Conservation (phyloP, 2,113 vertebrate species). For the Salvelinus fontinalis region DNA sequence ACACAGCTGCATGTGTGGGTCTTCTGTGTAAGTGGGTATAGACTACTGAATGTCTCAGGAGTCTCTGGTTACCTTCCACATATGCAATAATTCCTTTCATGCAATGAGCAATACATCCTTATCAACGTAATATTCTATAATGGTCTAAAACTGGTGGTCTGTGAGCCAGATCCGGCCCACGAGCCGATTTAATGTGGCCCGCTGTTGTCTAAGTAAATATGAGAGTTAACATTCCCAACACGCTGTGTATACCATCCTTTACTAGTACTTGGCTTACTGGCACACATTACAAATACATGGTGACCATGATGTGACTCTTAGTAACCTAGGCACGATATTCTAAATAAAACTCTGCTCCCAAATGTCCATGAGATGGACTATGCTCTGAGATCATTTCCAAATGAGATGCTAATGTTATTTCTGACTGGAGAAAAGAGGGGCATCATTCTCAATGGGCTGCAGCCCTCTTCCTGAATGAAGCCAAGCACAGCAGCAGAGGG, state of each 20-base stretch:
- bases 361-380: conserved; percentile 17
- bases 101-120: neutral
- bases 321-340: neutral
- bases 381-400: conserved; percentile 24
- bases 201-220: neutral
- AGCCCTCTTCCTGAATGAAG: neutral
- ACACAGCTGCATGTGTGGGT: conserved; percentile 39
- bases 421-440: conserved; percentile 20
- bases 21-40: conserved; percentile 10
- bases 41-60: too few species aligned
- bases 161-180: neutral
- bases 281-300: neutral
- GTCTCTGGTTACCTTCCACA: too few species aligned
- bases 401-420: conserved; percentile 36
- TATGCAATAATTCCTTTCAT: neutral
- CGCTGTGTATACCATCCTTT: too few species aligned
- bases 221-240: too few species aligned
- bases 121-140: neutral
- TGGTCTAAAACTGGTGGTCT: neutral
- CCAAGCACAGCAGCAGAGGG: neutral
- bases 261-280: neutral
- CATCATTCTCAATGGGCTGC: conserved; percentile 8
- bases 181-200: neutral
- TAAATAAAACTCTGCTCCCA: conserved; percentile 2
- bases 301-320: neutral